phyloP scores from a whole-genome alignment of 2,888 invertebrate genomes.

The Druceiella hillmani region DNA sequence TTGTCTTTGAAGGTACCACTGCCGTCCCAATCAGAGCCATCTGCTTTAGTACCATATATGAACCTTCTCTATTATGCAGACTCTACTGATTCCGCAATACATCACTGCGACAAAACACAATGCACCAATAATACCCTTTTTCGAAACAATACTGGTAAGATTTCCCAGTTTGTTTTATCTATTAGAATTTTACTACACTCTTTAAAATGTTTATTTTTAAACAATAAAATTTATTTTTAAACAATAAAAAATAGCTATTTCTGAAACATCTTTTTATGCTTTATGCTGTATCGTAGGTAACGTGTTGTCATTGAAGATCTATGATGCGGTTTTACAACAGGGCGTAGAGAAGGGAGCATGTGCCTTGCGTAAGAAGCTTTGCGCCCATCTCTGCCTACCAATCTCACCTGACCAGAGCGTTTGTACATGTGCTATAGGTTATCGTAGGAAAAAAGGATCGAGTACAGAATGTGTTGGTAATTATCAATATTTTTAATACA shows the following conservation, averaged over 20 bases:
- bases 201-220: no score
- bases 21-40: constrained; percentile 42
- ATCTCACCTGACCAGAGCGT: constrained; percentile 47
- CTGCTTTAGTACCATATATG: constrained; percentile 63
- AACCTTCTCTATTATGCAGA: constrained; percentile 64
- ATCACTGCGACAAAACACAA: constrained; percentile 54
- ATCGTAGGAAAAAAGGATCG: no score
- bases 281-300: constrained; percentile 37
- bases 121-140: constrained; percentile 46
- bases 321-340: constrained; percentile 60
- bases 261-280: no score
- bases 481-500: no score
- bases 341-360: constrained; percentile 46
- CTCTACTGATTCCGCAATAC: constrained; percentile 55
- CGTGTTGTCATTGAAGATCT: constrained; percentile 63
- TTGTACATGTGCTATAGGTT: constrained; percentile 77
- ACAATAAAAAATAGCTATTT: no score
- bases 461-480: no score
- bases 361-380: constrained; percentile 46
- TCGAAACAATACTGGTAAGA: constrained; percentile 53
- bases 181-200: neutral
- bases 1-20: constrained; percentile 30
- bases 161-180: constrained; percentile 3
- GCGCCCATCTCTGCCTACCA: constrained; percentile 72
- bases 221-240: no score